These are phyloP conservation scores for Styela plicata DNA, from an alignment of 23 tunicate genomes.

Conservation along the genomic window DNA sequence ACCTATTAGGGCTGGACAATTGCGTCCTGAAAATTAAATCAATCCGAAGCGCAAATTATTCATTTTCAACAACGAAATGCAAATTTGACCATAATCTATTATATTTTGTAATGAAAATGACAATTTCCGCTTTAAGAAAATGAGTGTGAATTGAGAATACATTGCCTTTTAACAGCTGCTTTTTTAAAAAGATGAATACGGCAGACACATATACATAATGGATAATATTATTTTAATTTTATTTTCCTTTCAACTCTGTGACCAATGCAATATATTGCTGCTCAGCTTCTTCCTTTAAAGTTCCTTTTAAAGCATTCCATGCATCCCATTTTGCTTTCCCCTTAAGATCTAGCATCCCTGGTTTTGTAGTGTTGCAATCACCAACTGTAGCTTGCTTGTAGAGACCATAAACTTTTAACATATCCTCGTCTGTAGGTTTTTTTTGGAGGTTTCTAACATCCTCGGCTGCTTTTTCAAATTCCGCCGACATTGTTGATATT, in stretches of 20 bases:
- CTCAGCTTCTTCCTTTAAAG: slow-evolving; percentile 61
- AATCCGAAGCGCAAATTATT: no score
- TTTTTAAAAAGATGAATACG: no score
- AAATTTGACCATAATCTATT: no score
- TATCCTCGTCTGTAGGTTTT: slow-evolving; percentile 60
- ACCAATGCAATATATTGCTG: slow-evolving; percentile 51
- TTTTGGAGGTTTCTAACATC: slow-evolving; percentile 50
- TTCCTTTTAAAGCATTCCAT: slow-evolving; percentile 77
- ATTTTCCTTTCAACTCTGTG: slow-evolving; percentile 27
- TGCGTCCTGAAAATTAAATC: no score
- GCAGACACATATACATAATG: no score
- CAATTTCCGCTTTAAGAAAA: no score
- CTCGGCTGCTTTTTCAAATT: slow-evolving; percentile 74
- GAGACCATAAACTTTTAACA: slow-evolving; percentile 53
- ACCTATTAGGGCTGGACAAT: no score
- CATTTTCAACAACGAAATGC: no score
- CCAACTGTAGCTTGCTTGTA: slow-evolving; percentile 96
- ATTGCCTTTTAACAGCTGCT: no score
- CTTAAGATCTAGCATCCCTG: slow-evolving; percentile 85
- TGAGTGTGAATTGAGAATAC: no score
- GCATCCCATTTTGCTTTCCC: slow-evolving; percentile 99
- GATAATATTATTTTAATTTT: no score
- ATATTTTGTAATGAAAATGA: no score
- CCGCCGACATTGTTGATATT: slow-evolving; percentile 58
- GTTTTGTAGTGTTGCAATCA: slow-evolving; percentile 77